Evolutionary conservation across 2,113 vertebrate species (phyloP), one percentile per base, ranked within the genome.

Genomic region (Lamprotornis superbus): DNA sequence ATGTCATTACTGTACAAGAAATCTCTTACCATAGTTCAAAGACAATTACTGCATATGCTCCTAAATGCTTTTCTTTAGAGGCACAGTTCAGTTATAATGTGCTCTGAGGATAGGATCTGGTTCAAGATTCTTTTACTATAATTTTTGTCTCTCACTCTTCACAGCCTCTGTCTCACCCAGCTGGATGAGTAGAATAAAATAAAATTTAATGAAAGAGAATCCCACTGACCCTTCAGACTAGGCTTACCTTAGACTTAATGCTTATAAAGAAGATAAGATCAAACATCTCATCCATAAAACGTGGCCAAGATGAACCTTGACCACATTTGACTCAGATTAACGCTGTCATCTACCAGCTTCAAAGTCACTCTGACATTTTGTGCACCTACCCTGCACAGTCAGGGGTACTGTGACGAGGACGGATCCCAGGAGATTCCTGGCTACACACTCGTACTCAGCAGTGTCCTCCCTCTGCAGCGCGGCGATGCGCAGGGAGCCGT

Each of bases 381-480:
- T 35, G 40, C 49, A 93, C 98, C 97, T 89, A 99, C 99, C 99
- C 87, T 98, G 98, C 16, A 99, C 98, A 40, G 98, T 99, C 17
- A 99, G 94, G 1, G 98, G 89, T 12, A 98, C 98, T 47, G 98
- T 97, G 87, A 98, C 96, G 57, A 99, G 97, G 56, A 98, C 98
- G 1, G 99, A 99, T 23, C 99, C 99, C 90, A 99, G 97, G 5
- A 98, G 57, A 68, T 99, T 99, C 92, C 98, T 98, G 22, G 99
- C 99, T 24, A 99, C 98, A 8, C 99, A 99, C 96, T 99, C 98
- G 37, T 99, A 99, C 40, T 99, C 97, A 2, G 99, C 95, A 0
- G 99, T 99, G 94, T 99, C 99, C 94, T 99, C 98, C 92, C 98
- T 98, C 73, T 89, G 98, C 12, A 98, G 98, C 4, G 97, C 95